Evolutionary conservation across 2,888 invertebrate genomes (phyloP), one percentile per base, ranked within the genome.

Genomic region (Temnothorax unifasciatus): DNA sequence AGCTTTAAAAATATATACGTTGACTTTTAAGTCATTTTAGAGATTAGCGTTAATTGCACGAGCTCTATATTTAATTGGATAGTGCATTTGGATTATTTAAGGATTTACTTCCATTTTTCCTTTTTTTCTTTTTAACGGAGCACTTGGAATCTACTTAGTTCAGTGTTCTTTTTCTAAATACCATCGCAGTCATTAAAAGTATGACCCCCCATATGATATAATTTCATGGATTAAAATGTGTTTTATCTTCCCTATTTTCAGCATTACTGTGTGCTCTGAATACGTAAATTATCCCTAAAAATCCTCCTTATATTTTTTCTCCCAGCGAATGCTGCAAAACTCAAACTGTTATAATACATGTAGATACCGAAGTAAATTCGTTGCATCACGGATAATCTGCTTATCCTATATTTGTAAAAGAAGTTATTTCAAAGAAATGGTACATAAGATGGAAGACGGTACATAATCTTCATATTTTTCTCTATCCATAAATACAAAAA

Each of bases 41-140:
- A 25, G 25, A 81, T 81, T 73, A 73, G 13, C 11, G 34, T 79
- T 71, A 59, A 50, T 73, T 71, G 47, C 38, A 13, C 54, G 18
- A 47, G 13, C 21, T 71, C 21, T 47, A 25, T 38, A 38, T 71
- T 54, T 69, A 79, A 73, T 61, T 73, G 38, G 64, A 34, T 41
- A 29, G n/a, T n/a, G 41, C 41, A 11, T 25, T 68, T 47, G 47
- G 66, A 47, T 68, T 68, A 68, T 29, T 68, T 68, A 29, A 66
- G 66, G 18, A 18, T 34, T 63, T 74, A 4, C 50, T 29, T 25
- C 11, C 5, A 18, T 13, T 29, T 18, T 21, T 3, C 18, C 34
- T 11, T 64, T 29, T 29, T 54, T 34, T 15, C 8, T 34, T 66
- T 63, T 50, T 18, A 11, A 66, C 1, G 29, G 5, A 38, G 2